Percentiles rank a stretch among this genome's conserved stretches.
phyloP scores from a whole-genome alignment of 30 jellyfish, hydroid and myxozoan species.

The Mastigias papua region DNA sequence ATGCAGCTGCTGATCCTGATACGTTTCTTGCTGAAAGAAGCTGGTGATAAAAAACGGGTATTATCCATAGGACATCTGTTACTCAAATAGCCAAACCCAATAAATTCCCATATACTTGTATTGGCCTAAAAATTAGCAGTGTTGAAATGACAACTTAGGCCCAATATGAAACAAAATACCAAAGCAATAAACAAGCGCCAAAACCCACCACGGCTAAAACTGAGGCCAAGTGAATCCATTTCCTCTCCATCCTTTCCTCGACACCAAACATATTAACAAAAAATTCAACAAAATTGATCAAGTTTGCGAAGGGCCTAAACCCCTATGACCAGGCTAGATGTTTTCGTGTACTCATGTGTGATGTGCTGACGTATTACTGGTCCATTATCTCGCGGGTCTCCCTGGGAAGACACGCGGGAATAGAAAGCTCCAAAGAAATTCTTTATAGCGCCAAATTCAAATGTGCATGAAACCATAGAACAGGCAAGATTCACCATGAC shows the following conservation, averaged over 20 bases:
- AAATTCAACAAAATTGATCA: background rate
- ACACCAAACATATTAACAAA: background rate
- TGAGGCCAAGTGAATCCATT: background rate
- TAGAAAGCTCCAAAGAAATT: no score
- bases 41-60: background rate
- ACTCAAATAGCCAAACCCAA: background rate
- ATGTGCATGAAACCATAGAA: no score
- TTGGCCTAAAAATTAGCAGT: no score
- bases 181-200: background rate
- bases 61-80: background rate
- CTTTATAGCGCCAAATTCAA: no score
- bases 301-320: constrained; percentile 38
- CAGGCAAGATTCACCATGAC: no score
- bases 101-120: no score
- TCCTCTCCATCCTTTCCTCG: constrained; percentile 17
- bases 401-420: constrained; percentile 10
- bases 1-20: constrained; percentile 60
- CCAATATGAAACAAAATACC: background rate
- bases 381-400: constrained; percentile 19
- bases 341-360: constrained; percentile 41
- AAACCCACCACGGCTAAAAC: constrained; percentile 19
- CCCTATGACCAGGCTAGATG: constrained; percentile 1
- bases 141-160: background rate
- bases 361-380: constrained; percentile 81
- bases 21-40: background rate